These are phyloP conservation scores for Oncorhynchus gorbuscha DNA, from an alignment of 2,113 vertebrate genomes.

Conservation along the genomic window DNA sequence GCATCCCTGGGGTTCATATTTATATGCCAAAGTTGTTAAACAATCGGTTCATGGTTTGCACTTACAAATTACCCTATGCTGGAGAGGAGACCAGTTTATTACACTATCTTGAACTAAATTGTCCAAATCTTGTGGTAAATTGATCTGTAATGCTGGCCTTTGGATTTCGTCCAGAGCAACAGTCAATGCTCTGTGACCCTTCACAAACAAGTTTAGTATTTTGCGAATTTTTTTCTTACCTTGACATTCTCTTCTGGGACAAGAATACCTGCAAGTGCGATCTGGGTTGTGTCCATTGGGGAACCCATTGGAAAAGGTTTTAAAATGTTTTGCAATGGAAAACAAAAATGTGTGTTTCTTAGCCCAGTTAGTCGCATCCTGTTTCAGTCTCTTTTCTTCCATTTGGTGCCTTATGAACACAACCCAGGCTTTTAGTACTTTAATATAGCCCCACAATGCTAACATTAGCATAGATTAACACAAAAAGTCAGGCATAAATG, in stretches of 20 bases:
- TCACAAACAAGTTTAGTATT: constrained; percentile 15
- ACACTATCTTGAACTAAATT: constrained; percentile 18
- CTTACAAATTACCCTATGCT: constrained; percentile 4
- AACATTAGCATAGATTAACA: too few relatives aligned
- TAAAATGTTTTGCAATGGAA: too few relatives aligned
- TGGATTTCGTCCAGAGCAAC: constrained; percentile 21
- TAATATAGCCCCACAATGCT: too few relatives aligned
- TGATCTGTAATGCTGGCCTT: constrained; percentile 26
- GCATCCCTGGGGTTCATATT: not conserved
- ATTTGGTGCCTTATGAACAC: too few relatives aligned
- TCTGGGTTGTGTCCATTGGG: too few relatives aligned
- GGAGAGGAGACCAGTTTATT: constrained; percentile 26
- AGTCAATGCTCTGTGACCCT: constrained; percentile 22
- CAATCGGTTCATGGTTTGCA: not conserved
- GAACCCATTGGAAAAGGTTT: too few relatives aligned
- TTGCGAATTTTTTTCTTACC: not conserved
- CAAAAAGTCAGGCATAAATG: too few relatives aligned
- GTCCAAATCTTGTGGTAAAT: constrained; percentile 15
- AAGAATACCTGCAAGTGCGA: not conserved
- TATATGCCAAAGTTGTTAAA: not conserved
- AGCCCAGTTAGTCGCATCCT: too few relatives aligned
- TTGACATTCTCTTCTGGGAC: not conserved
- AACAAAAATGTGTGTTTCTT: too few relatives aligned
- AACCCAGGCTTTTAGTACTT: too few relatives aligned
- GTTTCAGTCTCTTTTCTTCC: too few relatives aligned